Evolutionary conservation across 2,113 vertebrate genomes (phyloP), one percentile per base, ranked within the genome.

Genomic region (Tichodroma muraria): DNA sequence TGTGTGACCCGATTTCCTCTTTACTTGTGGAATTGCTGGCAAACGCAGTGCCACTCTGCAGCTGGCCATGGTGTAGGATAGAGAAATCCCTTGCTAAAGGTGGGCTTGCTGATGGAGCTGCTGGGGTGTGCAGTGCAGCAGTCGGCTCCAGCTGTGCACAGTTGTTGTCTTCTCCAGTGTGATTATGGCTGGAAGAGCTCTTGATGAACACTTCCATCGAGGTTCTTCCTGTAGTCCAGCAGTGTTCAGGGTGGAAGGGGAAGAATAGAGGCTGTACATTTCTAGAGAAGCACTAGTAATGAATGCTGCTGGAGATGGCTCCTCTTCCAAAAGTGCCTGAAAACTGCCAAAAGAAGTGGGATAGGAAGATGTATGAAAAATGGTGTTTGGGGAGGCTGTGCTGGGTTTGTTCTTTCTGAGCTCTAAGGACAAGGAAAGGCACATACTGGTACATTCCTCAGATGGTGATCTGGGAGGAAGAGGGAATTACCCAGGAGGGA

Each of bases 121-220:
- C 52, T 71, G 71, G 66, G 16, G 3, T 65, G 27, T 65, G 79
- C 61, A 42, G 61, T 15, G 33, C 42, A 47, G 53, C 0, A 0
- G 13, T 19, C 19, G 37, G n/a, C 23, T 93, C 70, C 92, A 94
- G 69, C 72, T 86, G 72, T 44, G 64, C 42, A 57, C 87, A 87
- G 64, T 40, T 78, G 54, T 61, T 57, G 25, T 37, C 31, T 45
- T n/a, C n/a, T 84, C 56, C 2, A 3, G 6, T 1, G 2, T 37
- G 31, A 13, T 38, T 40, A 0, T 31, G 56, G 25, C 56, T 85
- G 33, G 75, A 70, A 82, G 31, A 37, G 10, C 31, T 82, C 47
- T 52, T 54, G 66, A 4, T 1, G 6, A 33, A 12, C 44, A 17
- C 21, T 6, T n/a, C n/a, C n/a, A n/a, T 14, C 0, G 3, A n/a